A percentile compares a stretch with the other conserved stretches of the same genome.
Evolutionary conservation across 2,888 invertebrate species (phyloP).

Genomic region (Pristionchus japonicus): DNA sequence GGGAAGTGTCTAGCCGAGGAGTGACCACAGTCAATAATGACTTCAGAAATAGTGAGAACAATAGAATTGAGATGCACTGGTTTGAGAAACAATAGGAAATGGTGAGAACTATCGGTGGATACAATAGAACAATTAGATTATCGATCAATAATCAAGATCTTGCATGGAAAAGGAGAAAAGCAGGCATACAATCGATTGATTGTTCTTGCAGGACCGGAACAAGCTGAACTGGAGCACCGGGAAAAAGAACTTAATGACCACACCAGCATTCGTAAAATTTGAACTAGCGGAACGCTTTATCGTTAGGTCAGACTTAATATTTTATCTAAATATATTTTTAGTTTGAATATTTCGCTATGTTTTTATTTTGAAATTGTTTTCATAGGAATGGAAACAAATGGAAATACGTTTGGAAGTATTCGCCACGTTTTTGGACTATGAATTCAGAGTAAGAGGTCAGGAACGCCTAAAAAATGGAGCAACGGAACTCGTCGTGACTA

Average conservation of each 20-base stretch:
- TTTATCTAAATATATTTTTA: background rate
- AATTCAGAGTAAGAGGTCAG: background rate
- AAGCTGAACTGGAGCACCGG: background rate
- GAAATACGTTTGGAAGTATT: too few relatives aligned
- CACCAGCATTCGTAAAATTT: background rate
- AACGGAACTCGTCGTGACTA: constrained; percentile 14
- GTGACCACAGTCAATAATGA: background rate
- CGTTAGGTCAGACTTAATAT: background rate
- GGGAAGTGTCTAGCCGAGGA: background rate
- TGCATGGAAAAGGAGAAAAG: background rate
- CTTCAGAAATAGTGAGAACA: background rate
- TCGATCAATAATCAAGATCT: background rate
- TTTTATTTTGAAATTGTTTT: background rate
- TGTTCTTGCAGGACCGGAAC: background rate
- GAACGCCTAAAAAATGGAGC: background rate
- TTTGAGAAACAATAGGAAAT: background rate
- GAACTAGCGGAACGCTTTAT: background rate
- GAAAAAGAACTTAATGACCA: background rate
- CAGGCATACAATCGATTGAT: constrained; percentile 19
- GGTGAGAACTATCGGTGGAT: background rate
- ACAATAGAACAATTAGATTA: background rate
- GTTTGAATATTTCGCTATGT: background rate
- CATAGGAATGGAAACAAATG: too few relatives aligned
- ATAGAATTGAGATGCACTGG: background rate
- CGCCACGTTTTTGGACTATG: too few relatives aligned